phyloP scores from a whole-genome alignment of 2,797 vertebrate species.

The Prunella strophiata region DNA sequence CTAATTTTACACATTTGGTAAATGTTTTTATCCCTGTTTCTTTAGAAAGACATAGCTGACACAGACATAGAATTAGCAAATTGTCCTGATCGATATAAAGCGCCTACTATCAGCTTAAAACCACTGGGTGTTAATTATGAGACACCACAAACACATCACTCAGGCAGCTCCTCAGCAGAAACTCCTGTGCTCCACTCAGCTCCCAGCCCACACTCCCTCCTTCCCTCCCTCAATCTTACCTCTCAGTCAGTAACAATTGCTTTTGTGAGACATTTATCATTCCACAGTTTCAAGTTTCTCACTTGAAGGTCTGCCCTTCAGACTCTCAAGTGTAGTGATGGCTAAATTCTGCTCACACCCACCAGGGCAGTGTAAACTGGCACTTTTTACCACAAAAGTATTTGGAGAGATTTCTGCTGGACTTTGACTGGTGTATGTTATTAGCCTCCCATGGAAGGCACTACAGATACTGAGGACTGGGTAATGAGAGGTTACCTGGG shows the following conservation, averaged over 20 bases:
- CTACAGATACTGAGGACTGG: not conserved
- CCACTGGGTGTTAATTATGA: not conserved
- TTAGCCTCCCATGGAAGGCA: not conserved
- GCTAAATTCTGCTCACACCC: not conserved
- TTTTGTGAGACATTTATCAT: not conserved
- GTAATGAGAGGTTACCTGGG: not conserved
- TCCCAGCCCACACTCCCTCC: not conserved
- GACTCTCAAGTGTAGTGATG: not conserved
- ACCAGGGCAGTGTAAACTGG: not conserved
- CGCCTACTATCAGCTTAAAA: not conserved
- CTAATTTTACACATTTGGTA: not conserved
- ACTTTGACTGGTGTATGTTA: not conserved
- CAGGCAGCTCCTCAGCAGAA: not conserved
- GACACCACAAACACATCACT: constrained; percentile 32
- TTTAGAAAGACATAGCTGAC: not conserved
- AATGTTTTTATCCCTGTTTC: constrained; percentile 9
- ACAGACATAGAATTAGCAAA: constrained; percentile 40
- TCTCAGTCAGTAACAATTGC: not conserved
- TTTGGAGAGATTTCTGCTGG: not conserved
- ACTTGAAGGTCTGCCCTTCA: not conserved
- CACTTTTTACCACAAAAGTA: not conserved
- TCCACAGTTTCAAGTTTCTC: not conserved
- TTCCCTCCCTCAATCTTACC: not conserved
- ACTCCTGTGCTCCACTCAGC: not conserved
- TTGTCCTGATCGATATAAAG: not conserved